A percentile compares a stretch with the other conserved stretches of the same genome.
Conservation (phyloP, 1,140 invertebrate species). For the Drosophila rhopaloa region DNA sequence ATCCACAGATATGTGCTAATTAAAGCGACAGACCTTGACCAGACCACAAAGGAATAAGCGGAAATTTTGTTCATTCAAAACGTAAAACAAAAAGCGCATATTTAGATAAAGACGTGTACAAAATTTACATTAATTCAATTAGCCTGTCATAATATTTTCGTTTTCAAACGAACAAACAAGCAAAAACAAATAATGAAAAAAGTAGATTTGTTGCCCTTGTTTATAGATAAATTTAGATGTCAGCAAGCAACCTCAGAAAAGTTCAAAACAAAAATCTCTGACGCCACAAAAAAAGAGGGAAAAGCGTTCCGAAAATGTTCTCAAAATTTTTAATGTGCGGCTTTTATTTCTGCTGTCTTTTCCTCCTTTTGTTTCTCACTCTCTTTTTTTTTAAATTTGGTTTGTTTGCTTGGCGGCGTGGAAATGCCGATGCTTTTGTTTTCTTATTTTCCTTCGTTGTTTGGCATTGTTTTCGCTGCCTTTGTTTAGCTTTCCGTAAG, state of each 20-base stretch:
- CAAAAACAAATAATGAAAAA: slow-evolving; percentile 37
- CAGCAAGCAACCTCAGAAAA: slow-evolving; percentile 50
- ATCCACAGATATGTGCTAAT: slow-evolving; percentile 70
- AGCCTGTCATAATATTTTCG: slow-evolving; percentile 46
- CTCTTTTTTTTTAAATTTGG: slow-evolving; percentile 24
- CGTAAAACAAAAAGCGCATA: neutral
- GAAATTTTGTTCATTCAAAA: slow-evolving; percentile 14
- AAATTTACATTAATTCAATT: slow-evolving; percentile 61
- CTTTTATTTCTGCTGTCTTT: slow-evolving; percentile 23
- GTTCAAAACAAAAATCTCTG: slow-evolving; percentile 28
- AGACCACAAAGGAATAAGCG: slow-evolving; percentile 25
- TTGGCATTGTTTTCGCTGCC: slow-evolving; percentile 50
- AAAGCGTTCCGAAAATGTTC: slow-evolving; percentile 44
- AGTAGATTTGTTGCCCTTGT: slow-evolving; percentile 41
- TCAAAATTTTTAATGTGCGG: slow-evolving; percentile 52
- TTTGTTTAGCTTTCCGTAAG: slow-evolving; percentile 26
- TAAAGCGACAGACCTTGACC: slow-evolving; percentile 64
- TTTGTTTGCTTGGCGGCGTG: slow-evolving; percentile 60
- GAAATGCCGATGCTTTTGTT: slow-evolving; percentile 63
- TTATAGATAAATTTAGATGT: slow-evolving; percentile 77
- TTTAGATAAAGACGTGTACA: slow-evolving; percentile 21
- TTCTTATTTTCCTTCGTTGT: slow-evolving; percentile 45
- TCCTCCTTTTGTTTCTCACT: slow-evolving; percentile 5
- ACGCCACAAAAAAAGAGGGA: slow-evolving; percentile 37
- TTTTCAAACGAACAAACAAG: slow-evolving; percentile 43